Conservation (phyloP, 1,140 invertebrate species). For the Temnothorax nylanderi region DNA sequence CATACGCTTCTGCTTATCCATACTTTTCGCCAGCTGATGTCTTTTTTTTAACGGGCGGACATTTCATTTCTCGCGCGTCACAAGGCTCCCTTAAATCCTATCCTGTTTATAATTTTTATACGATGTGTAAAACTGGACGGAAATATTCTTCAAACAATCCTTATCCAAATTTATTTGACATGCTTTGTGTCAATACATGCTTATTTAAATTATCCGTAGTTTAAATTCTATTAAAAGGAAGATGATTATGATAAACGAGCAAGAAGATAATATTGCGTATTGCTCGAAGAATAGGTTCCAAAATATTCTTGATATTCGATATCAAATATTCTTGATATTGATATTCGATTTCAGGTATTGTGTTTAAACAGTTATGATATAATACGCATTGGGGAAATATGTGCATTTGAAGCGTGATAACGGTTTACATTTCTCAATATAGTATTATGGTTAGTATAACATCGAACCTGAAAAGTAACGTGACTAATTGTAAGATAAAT, state of each 20-base stretch:
- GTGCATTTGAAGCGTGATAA: not conserved
- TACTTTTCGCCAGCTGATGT: conserved; percentile 37
- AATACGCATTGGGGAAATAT: not conserved
- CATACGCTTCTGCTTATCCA: conserved; percentile 19
- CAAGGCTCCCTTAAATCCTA: not conserved
- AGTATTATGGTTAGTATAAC: not conserved
- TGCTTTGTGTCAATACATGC: not conserved
- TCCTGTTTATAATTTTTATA: conserved; percentile 19
- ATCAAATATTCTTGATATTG: not conserved
- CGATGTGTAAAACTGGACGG: not conserved
- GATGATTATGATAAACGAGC: not conserved
- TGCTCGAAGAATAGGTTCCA: not conserved
- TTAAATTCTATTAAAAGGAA: conserved; percentile 8
- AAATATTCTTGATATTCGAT: not conserved
- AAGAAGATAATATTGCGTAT: not conserved
- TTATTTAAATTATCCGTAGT: not conserved
- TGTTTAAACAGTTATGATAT: not conserved
- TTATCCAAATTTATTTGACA: not conserved
- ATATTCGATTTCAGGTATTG: not conserved
- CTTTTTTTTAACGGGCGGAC: not conserved
- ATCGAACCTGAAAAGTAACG: not conserved
- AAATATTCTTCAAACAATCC: not conserved
- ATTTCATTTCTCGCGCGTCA: not conserved
- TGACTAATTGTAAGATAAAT: not conserved
- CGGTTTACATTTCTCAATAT: not conserved